phyloP scores from a whole-genome alignment of 2,888 invertebrate species.

The Luffia ferchaultella region DNA sequence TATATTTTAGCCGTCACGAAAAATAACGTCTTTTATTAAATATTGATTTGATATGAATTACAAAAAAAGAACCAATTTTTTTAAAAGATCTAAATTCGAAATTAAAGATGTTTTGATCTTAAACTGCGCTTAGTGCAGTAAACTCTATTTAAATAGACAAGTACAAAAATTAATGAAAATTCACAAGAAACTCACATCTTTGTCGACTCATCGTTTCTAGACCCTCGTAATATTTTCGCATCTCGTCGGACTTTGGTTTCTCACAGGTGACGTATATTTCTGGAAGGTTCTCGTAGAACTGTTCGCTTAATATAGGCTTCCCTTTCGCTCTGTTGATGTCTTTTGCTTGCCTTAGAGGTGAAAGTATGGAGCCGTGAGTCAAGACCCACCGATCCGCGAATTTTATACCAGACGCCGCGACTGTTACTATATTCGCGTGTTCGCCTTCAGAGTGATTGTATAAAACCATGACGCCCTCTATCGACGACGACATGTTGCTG shows the following conservation, averaged over 20 bases:
- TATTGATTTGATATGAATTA: too few relatives aligned
- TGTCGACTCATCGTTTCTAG: conserved; percentile 22
- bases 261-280: conserved; percentile 56
- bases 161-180: too few relatives aligned
- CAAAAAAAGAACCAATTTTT: too few relatives aligned
- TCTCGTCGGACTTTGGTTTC: conserved; percentile 22
- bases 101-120: too few relatives aligned
- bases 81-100: too few relatives aligned
- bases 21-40: too few relatives aligned
- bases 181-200: not conserved
- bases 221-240: conserved; percentile 24
- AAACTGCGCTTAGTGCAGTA: too few relatives aligned
- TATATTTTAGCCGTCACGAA: too few relatives aligned
- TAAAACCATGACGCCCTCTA: conserved; percentile 58
- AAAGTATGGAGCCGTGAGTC: conserved; percentile 59
- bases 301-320: conserved; percentile 44
- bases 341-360: conserved; percentile 45
- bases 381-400: conserved; percentile 61
- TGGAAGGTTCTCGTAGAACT: conserved; percentile 48
- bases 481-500: conserved; percentile 38
- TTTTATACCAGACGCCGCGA: conserved; percentile 58
- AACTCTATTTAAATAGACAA: too few relatives aligned
- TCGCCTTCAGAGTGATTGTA: conserved; percentile 51
- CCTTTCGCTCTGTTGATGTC: conserved; percentile 33
- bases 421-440: conserved; percentile 50